Evolutionary conservation across 2,113 vertebrate genomes (phyloP), one percentile per base, ranked within the genome.

Genomic region (Myotis yumanensis): DNA sequence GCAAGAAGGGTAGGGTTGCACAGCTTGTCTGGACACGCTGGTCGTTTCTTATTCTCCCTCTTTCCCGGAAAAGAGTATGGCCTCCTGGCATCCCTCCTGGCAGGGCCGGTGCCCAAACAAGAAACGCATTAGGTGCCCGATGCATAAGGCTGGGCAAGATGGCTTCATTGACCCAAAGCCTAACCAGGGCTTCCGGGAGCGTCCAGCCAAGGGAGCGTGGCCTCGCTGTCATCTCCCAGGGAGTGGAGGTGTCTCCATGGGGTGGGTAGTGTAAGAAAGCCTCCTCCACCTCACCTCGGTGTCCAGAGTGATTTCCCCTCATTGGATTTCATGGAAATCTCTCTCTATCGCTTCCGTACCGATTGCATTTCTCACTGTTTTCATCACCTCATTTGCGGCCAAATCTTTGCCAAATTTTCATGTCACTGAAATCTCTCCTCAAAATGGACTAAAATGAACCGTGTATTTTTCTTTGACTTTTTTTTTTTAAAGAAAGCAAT

Each of bases 1-100:
- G 30, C 92, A 91, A 90, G 62, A 17, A 11, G 76, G 88, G 83
- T 91, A 96, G 94, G 73, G 83, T 97, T 95, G 95, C 95, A 95
- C 69, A 72, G 77, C 96, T 86, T 92, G 95, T 95, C 91, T 23
- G 25, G 72, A 66, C 96, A 79, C 11, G 93, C 82, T 84, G 32
- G 30, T 57, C 11, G 0, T 88, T 94, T 80, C 84, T 94, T 66
- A 37, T 30, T 93, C 73, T 94, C 5, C 0, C 66, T 90, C 62
- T 95, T 92, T 66, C 75, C 1, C 37, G 79, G 54, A 92, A 86
- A 89, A 96, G 48, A 77, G 30, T 48, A 5, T 5, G 90, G 59
- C 83, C 77, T 94, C 62, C 72, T 89, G 88, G 46, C 62, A 40
- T 17, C 84, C 11, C 48, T 77, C 68, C 86, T 76, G 22, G 22